phyloP scores from a whole-genome alignment of 1,140 invertebrate genomes.

The Apis florea region DNA sequence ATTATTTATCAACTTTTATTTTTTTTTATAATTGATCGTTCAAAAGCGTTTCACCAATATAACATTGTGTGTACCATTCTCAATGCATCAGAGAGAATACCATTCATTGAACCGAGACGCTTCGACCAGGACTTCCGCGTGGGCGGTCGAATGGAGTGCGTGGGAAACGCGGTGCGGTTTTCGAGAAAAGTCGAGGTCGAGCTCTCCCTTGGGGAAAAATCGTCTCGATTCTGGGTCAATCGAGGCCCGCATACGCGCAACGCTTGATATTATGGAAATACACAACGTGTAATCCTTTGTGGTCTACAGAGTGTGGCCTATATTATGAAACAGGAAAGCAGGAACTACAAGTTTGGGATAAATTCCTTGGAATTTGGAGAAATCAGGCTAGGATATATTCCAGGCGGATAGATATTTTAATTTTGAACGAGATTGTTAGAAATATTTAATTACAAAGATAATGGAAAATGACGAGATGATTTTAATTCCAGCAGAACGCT shows the following conservation, averaged over 20 bases:
- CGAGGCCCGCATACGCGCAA: background rate
- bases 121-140: slow-evolving; percentile 54
- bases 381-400: background rate
- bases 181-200: slow-evolving; percentile 40
- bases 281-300: background rate
- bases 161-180: slow-evolving; percentile 32
- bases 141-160: slow-evolving; percentile 42
- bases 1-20: too few species aligned
- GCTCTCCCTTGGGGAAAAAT: slow-evolving; percentile 6
- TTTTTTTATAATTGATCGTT: too few species aligned
- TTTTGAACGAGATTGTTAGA: too few species aligned
- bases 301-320: background rate
- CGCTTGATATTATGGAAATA: background rate
- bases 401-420: too few species aligned
- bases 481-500: too few species aligned
- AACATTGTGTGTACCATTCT: too few species aligned
- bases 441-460: too few species aligned
- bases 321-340: background rate
- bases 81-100: background rate
- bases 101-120: slow-evolving; percentile 57
- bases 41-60: too few species aligned
- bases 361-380: background rate
- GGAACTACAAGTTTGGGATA: background rate
- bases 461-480: too few species aligned
- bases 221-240: slow-evolving; percentile 22